Evolutionary conservation across 2,888 invertebrate species (phyloP), one percentile per base, ranked within the genome.

Genomic region (Lamellibrachia satsuma): DNA sequence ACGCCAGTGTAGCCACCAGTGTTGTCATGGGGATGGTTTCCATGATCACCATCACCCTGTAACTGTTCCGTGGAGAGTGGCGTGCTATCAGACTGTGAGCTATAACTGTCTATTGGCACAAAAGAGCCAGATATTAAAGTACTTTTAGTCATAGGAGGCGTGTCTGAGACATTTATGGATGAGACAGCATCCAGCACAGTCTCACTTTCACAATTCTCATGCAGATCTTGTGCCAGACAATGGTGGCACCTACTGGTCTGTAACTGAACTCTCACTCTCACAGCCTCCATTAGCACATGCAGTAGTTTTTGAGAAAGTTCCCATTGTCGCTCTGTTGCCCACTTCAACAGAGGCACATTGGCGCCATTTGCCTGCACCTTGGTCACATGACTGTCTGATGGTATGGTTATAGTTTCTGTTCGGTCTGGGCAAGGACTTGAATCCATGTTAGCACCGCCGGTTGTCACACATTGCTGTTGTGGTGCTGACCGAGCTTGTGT

Each of bases 271-370:
- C 96, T 93, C 51, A 93, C 94, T 92, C 93, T 94, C 52, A 96
- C 95, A 55, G 96, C 95, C 91, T 94, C 93, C 39, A 95, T 94
- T 60, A 97, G 94, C 8, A 96, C 94, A 39, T 95, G 91, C 39
- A 95, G 94, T 92, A 97, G 94, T 91, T 95, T 94, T 52, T 94
- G 93, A 51, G 95, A 94, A n/a, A 95, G 92, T 57, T 90, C 93
- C 27, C 52, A n/a, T n/a, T 92, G 92, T 90, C 92, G 91, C 15
- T 39, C 51, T 7, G 57, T 90, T 8, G 93, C 93, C 15, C 90
- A 52, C n/a, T 22, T 75, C 75, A 22, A 75, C 22, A 75, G 75
- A 3, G 75, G 7, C 91, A 92, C 2, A 92, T 52, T 91, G n/a
- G 60, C 91, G 22, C 39, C 9, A 22, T 27, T 51, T 52, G 11